phyloP scores from a whole-genome alignment of 1,140 invertebrate species.

The Gonioctena quinquepunctata region DNA sequence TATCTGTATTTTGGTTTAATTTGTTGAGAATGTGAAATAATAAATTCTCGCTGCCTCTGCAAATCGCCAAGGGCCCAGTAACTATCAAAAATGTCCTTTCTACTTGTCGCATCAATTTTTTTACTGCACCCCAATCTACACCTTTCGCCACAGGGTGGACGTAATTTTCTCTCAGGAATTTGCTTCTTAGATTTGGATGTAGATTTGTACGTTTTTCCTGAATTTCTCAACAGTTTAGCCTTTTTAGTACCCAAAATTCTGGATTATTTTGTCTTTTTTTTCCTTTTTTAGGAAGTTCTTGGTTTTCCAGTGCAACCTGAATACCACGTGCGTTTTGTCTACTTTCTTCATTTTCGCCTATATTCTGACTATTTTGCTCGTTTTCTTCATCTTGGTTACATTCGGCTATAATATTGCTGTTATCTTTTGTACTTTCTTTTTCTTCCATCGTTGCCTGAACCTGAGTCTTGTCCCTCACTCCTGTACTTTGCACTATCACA shows the following conservation, averaged over 20 bases:
- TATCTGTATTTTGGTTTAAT: constrained; percentile 32
- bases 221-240: constrained; percentile 15
- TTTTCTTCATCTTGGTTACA: too few relatives aligned
- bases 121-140: constrained; percentile 11
- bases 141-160: constrained; percentile 17
- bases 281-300: constrained; percentile 6
- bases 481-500: too few relatives aligned
- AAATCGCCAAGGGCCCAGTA: constrained; percentile 23
- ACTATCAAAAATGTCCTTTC: constrained; percentile 7
- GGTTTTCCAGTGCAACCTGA: too few relatives aligned
- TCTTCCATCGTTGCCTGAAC: too few relatives aligned
- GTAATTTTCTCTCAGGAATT: constrained; percentile 4
- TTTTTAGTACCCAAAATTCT: neutral
- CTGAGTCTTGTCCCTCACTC: too few relatives aligned
- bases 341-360: too few relatives aligned
- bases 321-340: too few relatives aligned
- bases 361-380: too few relatives aligned
- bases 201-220: constrained; percentile 13
- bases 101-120: neutral
- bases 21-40: neutral
- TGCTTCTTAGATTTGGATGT: constrained; percentile 14
- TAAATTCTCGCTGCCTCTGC: constrained; percentile 19
- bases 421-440: too few relatives aligned
- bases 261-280: neutral
- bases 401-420: too few relatives aligned